These are phyloP conservation scores for Schizotus pectinicornis DNA, from an alignment of 2,888 invertebrate species.

Conservation along the genomic window DNA sequence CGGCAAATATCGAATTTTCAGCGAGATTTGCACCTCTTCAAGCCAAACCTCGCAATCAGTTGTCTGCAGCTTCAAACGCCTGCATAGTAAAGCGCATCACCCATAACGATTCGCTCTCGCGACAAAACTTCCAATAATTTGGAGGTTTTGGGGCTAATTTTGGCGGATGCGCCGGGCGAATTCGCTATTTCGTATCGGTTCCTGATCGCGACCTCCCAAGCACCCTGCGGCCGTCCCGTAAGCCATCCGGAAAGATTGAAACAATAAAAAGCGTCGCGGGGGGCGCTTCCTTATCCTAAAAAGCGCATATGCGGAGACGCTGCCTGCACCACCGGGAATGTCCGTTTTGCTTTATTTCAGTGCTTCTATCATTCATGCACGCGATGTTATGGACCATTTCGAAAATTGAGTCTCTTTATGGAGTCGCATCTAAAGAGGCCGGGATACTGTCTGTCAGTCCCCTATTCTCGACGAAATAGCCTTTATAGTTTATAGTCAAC, in stretches of 20 bases:
- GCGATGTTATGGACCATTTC: conserved; percentile 43
- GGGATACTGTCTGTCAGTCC: conserved; percentile 3
- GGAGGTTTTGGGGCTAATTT: too few relatives aligned
- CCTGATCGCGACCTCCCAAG: too few relatives aligned
- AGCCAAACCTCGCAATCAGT: too few relatives aligned
- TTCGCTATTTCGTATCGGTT: too few relatives aligned
- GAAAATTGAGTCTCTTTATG: conserved; percentile 46
- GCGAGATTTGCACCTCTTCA: too few relatives aligned
- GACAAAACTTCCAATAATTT: too few relatives aligned
- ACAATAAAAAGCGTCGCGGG: conserved; percentile 11
- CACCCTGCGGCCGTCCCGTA: too few relatives aligned
- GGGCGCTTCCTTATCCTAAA: conserved; percentile 5
- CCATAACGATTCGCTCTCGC: too few relatives aligned
- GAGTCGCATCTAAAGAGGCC: conserved; percentile 25
- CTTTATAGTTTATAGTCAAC: conserved; percentile 17
- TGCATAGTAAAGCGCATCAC: too few relatives aligned
- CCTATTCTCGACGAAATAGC: conserved; percentile 20
- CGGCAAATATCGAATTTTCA: too few relatives aligned
- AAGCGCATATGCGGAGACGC: conserved; percentile 6
- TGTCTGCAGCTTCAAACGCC: too few relatives aligned
- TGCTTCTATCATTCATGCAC: conserved; percentile 39
- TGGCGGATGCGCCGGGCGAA: too few relatives aligned
- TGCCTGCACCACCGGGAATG: conserved; percentile 7
- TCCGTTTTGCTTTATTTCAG: conserved; percentile 26
- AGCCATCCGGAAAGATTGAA: conserved; percentile 2